Percentiles rank a stretch among this genome's conserved stretches.
Evolutionary conservation across 1,140 invertebrate species (phyloP).

Genomic region (Stegodyphus dumicola): DNA sequence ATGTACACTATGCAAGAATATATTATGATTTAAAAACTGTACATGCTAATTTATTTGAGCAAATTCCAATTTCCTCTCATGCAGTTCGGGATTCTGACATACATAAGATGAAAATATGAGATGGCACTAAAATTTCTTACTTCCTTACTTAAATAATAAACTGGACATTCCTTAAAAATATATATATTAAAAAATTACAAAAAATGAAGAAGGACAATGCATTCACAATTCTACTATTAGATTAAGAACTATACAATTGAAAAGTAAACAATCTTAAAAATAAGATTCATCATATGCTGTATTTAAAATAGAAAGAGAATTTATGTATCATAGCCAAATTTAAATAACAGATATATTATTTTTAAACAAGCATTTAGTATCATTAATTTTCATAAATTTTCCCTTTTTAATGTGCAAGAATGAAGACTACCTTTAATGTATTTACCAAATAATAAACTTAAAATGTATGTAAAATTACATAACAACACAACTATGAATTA

Average conservation of each 20-base stretch:
- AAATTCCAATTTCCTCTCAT: not conserved
- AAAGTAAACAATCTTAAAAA: not conserved
- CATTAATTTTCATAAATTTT: too few relatives aligned
- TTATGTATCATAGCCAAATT: too few relatives aligned
- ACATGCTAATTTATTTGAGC: slow-evolving; percentile 3
- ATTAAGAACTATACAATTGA: not conserved
- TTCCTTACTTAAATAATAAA: not conserved
- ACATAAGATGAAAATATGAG: not conserved
- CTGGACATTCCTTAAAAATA: not conserved
- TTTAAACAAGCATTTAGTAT: too few relatives aligned
- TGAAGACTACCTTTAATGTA: not conserved
- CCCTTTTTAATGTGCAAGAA: too few relatives aligned
- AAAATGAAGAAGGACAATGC: not conserved
- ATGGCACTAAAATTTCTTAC: not conserved
- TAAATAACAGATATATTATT: too few relatives aligned
- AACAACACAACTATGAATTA: too few relatives aligned
- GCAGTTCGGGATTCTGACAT: not conserved
- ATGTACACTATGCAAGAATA: not conserved
- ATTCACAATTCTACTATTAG: not conserved
- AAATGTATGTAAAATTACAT: not conserved
- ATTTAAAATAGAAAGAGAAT: too few relatives aligned
- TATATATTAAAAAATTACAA: not conserved
- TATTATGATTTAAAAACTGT: not conserved
- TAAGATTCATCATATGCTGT: too few relatives aligned
- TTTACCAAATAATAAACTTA: not conserved